Evolutionary conservation across 2,888 invertebrate genomes (phyloP), one percentile per base, ranked within the genome.

Genomic region (Hesperia comma): DNA sequence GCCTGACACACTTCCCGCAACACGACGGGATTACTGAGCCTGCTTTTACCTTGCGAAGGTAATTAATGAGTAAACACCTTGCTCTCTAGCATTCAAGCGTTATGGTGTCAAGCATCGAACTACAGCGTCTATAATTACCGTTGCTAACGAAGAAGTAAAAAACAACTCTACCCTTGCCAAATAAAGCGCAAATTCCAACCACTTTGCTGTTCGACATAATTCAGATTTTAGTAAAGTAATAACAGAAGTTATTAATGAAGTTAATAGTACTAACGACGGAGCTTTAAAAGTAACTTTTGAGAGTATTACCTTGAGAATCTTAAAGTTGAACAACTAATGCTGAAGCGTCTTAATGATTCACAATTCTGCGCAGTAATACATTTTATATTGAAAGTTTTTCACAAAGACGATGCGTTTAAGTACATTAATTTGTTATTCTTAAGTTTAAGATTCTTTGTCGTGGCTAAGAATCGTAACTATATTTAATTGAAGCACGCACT

Each of bases 81-180:
- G 55, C 61, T 61, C 51, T 55, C 55, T 61, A 61, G 56, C 58
- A 62, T 68, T 69, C 68, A 63, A 21, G 56, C 68, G 63, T 54
- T 67, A 71, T 66, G 67, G 69, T 69, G 71, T 71, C 69, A 71
- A 71, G 72, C 69, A 69, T 66, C 67, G 53, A 68, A 69, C 67
- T 60, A 19, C 55, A 64, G 67, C 57, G 61, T 55, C 54, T 55
- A 51, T 69, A 66, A 69, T 68, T 70, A 69, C 69, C 63, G 70
- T 68, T 55, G 19, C 54, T 55, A n/a, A 5, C 41, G 37, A 53
- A 53, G 40, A 15, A 26, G 46, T 26, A 40, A 67, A 67, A 61
- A 55, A 61, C 61, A 56, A 56, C 55, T 26, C 26, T 67, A 67
- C 49, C 21, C 55, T 49, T 40, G 37, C 14, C 19, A 55, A 33